These are phyloP conservation scores for Gambusia yucatana DNA, from an alignment of 2,797 vertebrate genomes.

Conservation along the genomic window DNA sequence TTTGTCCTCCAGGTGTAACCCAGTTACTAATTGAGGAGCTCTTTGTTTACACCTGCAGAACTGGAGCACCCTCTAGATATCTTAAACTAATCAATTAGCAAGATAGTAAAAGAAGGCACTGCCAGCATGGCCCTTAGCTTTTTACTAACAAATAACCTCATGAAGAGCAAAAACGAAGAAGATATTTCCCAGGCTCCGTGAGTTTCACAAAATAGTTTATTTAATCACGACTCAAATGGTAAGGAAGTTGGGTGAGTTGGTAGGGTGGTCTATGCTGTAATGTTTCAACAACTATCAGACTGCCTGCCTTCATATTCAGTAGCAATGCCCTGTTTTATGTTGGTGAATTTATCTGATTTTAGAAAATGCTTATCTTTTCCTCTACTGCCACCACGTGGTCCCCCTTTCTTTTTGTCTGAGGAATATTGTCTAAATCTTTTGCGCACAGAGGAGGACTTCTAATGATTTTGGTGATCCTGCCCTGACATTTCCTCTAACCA, in stretches of 20 bases:
- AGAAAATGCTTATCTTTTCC: slow-evolving; percentile 8
- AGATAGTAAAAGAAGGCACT: slow-evolving; percentile 46
- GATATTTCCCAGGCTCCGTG: neutral
- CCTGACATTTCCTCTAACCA: slow-evolving; percentile 37
- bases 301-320: slow-evolving; percentile 13
- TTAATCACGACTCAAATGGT: neutral
- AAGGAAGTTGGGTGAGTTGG: neutral
- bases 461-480: slow-evolving; percentile 33
- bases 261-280: slow-evolving; percentile 1
- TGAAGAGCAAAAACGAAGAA: slow-evolving; percentile 4
- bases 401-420: neutral
- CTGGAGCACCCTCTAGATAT: slow-evolving; percentile 66
- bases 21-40: slow-evolving; percentile 68
- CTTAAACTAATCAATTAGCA: slow-evolving; percentile 74
- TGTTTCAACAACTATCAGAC: slow-evolving; percentile 18
- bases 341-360: slow-evolving; percentile 4
- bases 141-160: slow-evolving; percentile 9
- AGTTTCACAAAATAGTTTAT: slow-evolving; percentile 14
- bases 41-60: slow-evolving; percentile 74
- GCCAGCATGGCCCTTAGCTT: slow-evolving; percentile 38
- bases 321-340: neutral
- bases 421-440: neutral
- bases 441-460: slow-evolving; percentile 13
- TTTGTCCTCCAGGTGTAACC: slow-evolving; percentile 76
- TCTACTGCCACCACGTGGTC: slow-evolving; percentile 14